Evolutionary conservation across 2,888 invertebrate genomes (phyloP), one percentile per base, ranked within the genome.

Genomic region (Agrilus cyanescens): DNA sequence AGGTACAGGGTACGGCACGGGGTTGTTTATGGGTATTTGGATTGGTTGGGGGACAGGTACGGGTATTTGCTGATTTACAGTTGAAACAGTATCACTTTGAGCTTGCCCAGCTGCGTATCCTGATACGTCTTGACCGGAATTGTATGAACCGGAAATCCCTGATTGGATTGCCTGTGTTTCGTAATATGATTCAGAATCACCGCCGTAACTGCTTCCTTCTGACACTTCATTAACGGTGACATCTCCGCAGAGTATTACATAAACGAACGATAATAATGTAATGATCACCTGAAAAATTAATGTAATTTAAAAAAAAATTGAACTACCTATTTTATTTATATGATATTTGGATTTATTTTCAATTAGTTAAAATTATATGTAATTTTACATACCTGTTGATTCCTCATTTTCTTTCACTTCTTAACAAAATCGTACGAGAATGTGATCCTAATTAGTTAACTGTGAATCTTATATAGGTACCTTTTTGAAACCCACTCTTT

Each of bases 71-170:
- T 58, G 57, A 38, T 51, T 64, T 53, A 56, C 63, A 47, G 49
- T 66, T 52, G 54, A 55, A 63, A 53, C 51, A 57, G 62, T 51
- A 57, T 68, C 35, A 51, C 61, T 46, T 16, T 6, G 12, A 12
- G 41, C 50, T 32, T 48, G 46, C 31, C 37, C 46, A 16, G 47
- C 50, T 14, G 47, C 47, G 13, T 37, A 25, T 29, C 44, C 46
- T 25, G 47, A 47, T 14, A 44, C 47, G 31, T 37, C 38, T 33
- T 47, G 46, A 32, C 42, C 48, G 8, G 40, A 41, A 25, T 39
- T 14, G 16, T 39, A 5, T 13, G 32, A 37, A 10, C 42, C 42
- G 14, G 12, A 13, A 10, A 25, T 10, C n/a, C 40, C 40, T 41
- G 35, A 41, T 46, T 45, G 37, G 25, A 25, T 25, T 25, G 41